These are phyloP conservation scores for Schlechtendalia chinensis DNA, from an alignment of 1,140 invertebrate genomes.

Conservation along the genomic window DNA sequence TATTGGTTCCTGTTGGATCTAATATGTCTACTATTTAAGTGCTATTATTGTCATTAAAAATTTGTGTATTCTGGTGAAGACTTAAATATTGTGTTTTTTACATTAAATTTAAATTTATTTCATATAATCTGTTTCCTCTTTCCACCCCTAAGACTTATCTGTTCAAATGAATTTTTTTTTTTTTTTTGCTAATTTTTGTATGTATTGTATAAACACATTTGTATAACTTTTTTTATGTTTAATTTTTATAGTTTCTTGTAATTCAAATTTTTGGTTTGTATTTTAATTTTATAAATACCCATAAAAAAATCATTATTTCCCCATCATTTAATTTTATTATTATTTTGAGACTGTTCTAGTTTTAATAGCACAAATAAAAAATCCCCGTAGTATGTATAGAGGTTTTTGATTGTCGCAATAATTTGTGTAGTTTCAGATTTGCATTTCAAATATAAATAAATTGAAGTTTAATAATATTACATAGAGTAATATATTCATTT, in stretches of 20 bases:
- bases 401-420: conserved; percentile 2
- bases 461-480: conserved; percentile 1
- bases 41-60: neutral
- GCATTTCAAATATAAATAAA: conserved; percentile 26
- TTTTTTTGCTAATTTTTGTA: conserved; percentile 18
- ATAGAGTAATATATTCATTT: neutral
- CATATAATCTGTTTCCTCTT: neutral
- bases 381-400: neutral
- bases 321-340: neutral
- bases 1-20: neutral
- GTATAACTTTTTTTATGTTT: conserved; percentile 6
- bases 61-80: conserved; percentile 10
- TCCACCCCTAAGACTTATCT: neutral
- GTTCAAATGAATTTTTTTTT: neutral
- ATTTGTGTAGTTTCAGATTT: conserved; percentile 26
- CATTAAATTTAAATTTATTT: neutral
- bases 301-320: neutral
- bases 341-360: conserved; percentile 16
- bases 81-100: conserved; percentile 27
- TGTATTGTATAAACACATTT: conserved; percentile 39
- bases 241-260: conserved; percentile 2
- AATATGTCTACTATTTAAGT: conserved; percentile 2
- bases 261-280: conserved; percentile 9
- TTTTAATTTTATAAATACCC: neutral
- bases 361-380: neutral